These are phyloP conservation scores for Aradophagus sp. DNA, from an alignment of 1,140 invertebrate species.

Conservation along the genomic window DNA sequence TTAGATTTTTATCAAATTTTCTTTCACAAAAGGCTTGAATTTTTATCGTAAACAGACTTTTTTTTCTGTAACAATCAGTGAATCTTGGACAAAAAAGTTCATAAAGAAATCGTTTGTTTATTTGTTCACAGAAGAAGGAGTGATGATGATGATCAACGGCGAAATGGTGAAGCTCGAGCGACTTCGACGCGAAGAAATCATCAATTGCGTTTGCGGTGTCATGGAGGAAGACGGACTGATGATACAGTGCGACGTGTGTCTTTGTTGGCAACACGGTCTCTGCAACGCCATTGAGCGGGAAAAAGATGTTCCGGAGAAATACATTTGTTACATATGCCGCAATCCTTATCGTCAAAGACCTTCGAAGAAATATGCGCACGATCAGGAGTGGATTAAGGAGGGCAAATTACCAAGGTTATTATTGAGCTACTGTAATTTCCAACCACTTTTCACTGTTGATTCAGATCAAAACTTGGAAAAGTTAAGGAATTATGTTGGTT, in stretches of 20 bases:
- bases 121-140: conserved; percentile 62
- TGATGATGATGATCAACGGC: conserved; percentile 72
- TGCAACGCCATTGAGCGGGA: conserved; percentile 90
- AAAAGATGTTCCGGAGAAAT: conserved; percentile 90
- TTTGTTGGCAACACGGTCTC: conserved; percentile 95
- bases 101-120: conserved; percentile 7
- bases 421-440: background rate
- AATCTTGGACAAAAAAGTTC: no score
- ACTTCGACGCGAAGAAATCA: conserved; percentile 82
- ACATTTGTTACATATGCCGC: conserved; percentile 90
- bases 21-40: no score
- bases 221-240: conserved; percentile 94
- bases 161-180: conserved; percentile 72
- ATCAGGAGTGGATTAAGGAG: conserved; percentile 91
- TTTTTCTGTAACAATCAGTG: no score
- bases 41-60: no score
- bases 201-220: conserved; percentile 88
- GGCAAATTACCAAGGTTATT: conserved; percentile 81
- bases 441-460: no score
- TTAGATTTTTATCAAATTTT: no score
- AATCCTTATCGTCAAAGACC: conserved; percentile 83
- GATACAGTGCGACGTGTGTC: conserved; percentile 95
- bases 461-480: no score
- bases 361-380: conserved; percentile 84
- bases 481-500: no score